Conservation (phyloP, 2,797 vertebrate genomes). For the Sciaenops ocellatus region DNA sequence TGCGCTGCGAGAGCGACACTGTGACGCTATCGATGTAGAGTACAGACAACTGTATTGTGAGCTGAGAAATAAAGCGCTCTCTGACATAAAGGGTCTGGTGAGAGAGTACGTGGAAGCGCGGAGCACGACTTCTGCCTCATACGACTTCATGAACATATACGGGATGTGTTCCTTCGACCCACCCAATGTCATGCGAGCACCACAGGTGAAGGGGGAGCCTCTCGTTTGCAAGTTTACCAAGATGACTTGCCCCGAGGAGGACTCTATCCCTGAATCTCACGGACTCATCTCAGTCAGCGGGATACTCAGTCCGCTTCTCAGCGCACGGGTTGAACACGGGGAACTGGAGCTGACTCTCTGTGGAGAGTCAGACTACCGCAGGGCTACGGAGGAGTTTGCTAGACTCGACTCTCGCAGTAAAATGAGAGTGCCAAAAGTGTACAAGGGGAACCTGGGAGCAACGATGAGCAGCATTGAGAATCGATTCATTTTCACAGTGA, state of each 20-base stretch:
- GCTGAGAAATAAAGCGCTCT: not conserved
- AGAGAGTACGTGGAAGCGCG: not conserved
- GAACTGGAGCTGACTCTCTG: not conserved
- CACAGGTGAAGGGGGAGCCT: accelerated
- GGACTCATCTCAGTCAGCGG: constrained; percentile 2
- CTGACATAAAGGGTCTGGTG: constrained; percentile 20
- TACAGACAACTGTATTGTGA: not conserved
- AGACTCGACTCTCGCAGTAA: not conserved
- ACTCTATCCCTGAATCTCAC: not conserved
- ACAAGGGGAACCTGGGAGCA: not conserved
- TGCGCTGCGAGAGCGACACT: too few species aligned
- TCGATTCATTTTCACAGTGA: not conserved
- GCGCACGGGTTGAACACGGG: not conserved
- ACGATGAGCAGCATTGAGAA: not conserved
- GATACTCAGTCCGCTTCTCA: constrained; percentile 8
- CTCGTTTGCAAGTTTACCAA: not conserved
- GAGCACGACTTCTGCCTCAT: not conserved
- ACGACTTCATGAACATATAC: constrained; percentile 26
- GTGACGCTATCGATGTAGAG: not conserved
- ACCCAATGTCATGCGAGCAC: not conserved
- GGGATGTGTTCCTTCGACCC: constrained; percentile 18
- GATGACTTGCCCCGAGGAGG: not conserved
- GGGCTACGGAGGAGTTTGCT: not conserved
- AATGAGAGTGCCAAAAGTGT: not conserved
- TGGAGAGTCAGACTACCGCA: not conserved